Percentiles rank a stretch among this genome's conserved stretches.
phyloP scores from a whole-genome alignment of 2,888 invertebrate species.

The Elegia similella region DNA sequence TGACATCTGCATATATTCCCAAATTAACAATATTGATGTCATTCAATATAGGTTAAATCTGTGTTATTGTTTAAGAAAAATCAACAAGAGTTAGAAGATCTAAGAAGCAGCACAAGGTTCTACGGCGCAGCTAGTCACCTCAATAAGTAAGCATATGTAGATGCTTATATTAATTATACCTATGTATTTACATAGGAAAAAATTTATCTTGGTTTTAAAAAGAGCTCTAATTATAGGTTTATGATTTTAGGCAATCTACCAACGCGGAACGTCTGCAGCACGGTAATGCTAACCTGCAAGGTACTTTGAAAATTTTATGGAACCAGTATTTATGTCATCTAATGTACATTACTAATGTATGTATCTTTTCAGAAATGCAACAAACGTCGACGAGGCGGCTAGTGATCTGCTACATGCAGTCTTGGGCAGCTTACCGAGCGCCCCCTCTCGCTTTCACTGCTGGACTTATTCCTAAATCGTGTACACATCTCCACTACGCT shows the following conservation, averaged over 20 bases:
- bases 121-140: constrained; percentile 71
- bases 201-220: constrained; percentile 11
- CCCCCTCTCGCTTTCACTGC: constrained; percentile 85
- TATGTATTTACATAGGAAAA: no score
- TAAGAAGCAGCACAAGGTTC: constrained; percentile 46
- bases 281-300: constrained; percentile 73
- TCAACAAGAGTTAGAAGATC: constrained; percentile 34
- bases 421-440: constrained; percentile 84
- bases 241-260: constrained; percentile 44
- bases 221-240: background rate
- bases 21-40: no score
- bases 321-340: background rate
- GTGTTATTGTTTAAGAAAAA: constrained; percentile 51
- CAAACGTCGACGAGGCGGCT: constrained; percentile 59
- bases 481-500: constrained; percentile 88
- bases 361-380: constrained; percentile 57
- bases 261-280: constrained; percentile 65
- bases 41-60: no score
- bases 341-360: background rate
- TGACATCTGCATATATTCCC: no score
- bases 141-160: constrained; percentile 54
- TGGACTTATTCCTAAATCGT: constrained; percentile 84
- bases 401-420: constrained; percentile 87
- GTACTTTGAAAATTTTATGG: constrained; percentile 31
- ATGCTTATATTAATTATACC: background rate